Evolutionary conservation across 2,113 vertebrate species (phyloP).

Genomic region (Ictidomys tridecemlineatus): DNA sequence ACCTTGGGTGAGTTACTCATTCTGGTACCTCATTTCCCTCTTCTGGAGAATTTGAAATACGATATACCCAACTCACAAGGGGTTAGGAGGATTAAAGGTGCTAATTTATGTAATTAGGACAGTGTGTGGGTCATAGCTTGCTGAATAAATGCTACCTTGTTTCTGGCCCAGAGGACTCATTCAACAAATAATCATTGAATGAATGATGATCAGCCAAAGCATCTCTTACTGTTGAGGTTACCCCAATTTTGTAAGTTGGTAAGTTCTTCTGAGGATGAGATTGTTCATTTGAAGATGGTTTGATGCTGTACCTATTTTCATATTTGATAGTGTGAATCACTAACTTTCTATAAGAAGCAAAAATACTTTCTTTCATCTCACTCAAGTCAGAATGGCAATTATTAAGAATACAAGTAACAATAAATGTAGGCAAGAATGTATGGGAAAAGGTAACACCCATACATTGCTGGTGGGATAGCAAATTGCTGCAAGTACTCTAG

Average conservation of each 20-base stretch:
- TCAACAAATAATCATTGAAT: neutral
- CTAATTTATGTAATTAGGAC: neutral
- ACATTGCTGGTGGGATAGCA: too few relatives aligned
- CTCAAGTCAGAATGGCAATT: too few relatives aligned
- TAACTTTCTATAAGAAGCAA: neutral
- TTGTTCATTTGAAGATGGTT: neutral
- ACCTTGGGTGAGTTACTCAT: neutral
- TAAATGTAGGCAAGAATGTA: too few relatives aligned
- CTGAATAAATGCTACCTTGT: neutral
- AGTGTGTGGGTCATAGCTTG: neutral
- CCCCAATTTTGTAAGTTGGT: neutral
- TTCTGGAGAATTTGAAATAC: constrained; percentile 20
- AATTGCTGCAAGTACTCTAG: too few relatives aligned
- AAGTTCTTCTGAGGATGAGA: neutral
- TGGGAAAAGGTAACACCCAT: too few relatives aligned
- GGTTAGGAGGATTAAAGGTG: neutral
- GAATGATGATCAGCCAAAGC: constrained; percentile 17
- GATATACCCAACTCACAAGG: neutral
- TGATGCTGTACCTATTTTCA: neutral
- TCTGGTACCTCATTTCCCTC: neutral
- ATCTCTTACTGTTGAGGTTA: neutral
- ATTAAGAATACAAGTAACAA: too few relatives aligned
- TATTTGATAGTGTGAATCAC: constrained; percentile 6
- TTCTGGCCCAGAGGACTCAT: neutral
- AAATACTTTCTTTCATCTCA: neutral